phyloP scores from a whole-genome alignment of 2,888 invertebrate genomes.

The Archips crataeganus region DNA sequence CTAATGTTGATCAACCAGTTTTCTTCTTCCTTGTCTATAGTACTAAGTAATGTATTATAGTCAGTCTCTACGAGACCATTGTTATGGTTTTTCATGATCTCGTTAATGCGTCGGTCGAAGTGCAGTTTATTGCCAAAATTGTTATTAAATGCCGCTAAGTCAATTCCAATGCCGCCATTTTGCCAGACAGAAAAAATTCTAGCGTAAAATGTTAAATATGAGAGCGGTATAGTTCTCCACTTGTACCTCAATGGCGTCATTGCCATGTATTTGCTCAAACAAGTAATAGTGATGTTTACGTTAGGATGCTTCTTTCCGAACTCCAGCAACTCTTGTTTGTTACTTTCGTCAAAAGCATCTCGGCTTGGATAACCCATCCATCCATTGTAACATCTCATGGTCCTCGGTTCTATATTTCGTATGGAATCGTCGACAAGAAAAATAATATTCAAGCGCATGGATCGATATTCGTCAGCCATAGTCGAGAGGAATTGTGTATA shows the following conservation, averaged over 20 bases:
- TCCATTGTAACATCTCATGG: constrained; percentile 58
- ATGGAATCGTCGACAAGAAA: constrained; percentile 72
- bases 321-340: constrained; percentile 57
- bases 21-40: constrained; percentile 63
- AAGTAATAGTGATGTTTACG: constrained; percentile 71
- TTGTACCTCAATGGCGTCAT: constrained; percentile 77
- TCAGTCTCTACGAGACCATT: constrained; percentile 66
- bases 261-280: constrained; percentile 75
- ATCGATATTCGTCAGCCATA: constrained; percentile 66
- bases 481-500: constrained; percentile 66
- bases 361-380: constrained; percentile 53
- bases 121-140: constrained; percentile 52
- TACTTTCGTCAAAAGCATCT: constrained; percentile 53
- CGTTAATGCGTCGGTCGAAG: constrained; percentile 57
- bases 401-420: constrained; percentile 52
- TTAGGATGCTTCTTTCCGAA: constrained; percentile 70
- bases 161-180: constrained; percentile 81
- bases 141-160: constrained; percentile 62
- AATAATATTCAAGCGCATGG: constrained; percentile 63
- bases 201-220: constrained; percentile 79
- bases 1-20: constrained; percentile 61
- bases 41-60: constrained; percentile 61
- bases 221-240: constrained; percentile 77
- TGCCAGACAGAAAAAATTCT: constrained; percentile 84
- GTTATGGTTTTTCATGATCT: constrained; percentile 71